Base-by-base conservation (phyloP, 1,140 invertebrate genomes). In the Nasonia giraulti region DNA sequence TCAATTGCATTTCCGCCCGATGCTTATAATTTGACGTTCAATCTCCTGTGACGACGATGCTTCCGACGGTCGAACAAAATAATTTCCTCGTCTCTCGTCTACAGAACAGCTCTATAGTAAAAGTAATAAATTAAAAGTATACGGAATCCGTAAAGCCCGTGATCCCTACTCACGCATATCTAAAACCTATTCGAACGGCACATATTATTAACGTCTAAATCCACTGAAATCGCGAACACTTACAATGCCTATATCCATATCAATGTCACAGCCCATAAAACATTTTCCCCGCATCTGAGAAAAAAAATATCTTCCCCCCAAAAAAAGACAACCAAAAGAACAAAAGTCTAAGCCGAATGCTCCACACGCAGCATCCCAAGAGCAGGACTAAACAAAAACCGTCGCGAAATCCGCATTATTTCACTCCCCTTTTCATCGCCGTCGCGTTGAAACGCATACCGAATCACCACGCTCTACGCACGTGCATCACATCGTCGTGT, bases 231-330 rank as follows among this genome's bases (percentile, higher is more conserved):
- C 20, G 55, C 55, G 4, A 62, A 62, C 20, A n/a, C 55, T 62
- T 50, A 12, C 47, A 12, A n/a, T 6, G n/a, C 6, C 17, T 20
- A 62, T 7, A 62, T 62, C 55, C 55, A n/a, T 62, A 62, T 62
- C 55, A 62, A 62, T 62, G 55, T 62, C 55, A 62, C 55, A 62
- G 55, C 55, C 27, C 12, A 71, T 71, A 71, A 71, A 71, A 71
- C 69, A 33, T 71, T 71, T 20, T 62, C 55, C 55, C 20, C 3
- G 40, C 40, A 44, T 44, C 40, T 0, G 40, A 44, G 40, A 5
- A 62, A 62, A 62, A 62, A 62, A 62, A 62, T 62, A 62, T 17
- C 47, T 3, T 11, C 4, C 47, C 47, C 47, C 12, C 12, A 4
- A 14, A 4, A 11, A 50, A 50, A 50, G 47, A 50, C 47, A 50